Conservation (phyloP, 1,140 invertebrate species). For the Neodiprion pinetum region DNA sequence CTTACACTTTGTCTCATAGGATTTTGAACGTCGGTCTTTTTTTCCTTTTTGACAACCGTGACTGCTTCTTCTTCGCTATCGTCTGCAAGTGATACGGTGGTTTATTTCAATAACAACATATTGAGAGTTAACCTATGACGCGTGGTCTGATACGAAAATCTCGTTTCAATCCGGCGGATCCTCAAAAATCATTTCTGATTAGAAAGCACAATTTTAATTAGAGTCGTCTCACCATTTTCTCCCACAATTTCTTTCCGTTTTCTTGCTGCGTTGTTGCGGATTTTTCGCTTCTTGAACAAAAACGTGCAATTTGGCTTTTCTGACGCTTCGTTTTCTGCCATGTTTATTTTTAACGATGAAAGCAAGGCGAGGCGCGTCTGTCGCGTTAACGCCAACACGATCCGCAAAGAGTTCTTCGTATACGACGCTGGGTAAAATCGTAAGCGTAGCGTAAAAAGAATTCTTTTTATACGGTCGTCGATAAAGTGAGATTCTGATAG, state of each 20-base stretch:
- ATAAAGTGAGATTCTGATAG: no score
- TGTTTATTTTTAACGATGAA: slow-evolving; percentile 39
- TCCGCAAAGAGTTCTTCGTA: no score
- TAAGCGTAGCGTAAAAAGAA: no score
- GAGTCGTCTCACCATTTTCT: neutral
- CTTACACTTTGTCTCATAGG: slow-evolving; percentile 67
- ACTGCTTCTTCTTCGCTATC: slow-evolving; percentile 60
- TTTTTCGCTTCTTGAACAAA: slow-evolving; percentile 60
- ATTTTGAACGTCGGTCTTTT: slow-evolving; percentile 62
- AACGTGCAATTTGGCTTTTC: slow-evolving; percentile 49
- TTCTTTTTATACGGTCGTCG: no score
- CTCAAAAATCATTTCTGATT: neutral
- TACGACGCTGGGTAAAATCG: no score
- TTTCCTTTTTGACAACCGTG: slow-evolving; percentile 62
- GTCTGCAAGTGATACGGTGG: slow-evolving; percentile 24
- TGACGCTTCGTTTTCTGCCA: slow-evolving; percentile 36
- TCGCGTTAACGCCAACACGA: no score
- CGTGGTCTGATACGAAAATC: neutral
- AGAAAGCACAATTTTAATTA: neutral
- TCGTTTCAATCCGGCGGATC: neutral
- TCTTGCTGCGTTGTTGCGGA: slow-evolving; percentile 47
- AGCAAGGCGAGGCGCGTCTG: no score
- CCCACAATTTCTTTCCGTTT: slow-evolving; percentile 49
- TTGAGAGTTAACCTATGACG: neutral
- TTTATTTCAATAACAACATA: neutral